Evolutionary conservation across 2,113 vertebrate species (phyloP).

Genomic region (Condylura cristata): DNA sequence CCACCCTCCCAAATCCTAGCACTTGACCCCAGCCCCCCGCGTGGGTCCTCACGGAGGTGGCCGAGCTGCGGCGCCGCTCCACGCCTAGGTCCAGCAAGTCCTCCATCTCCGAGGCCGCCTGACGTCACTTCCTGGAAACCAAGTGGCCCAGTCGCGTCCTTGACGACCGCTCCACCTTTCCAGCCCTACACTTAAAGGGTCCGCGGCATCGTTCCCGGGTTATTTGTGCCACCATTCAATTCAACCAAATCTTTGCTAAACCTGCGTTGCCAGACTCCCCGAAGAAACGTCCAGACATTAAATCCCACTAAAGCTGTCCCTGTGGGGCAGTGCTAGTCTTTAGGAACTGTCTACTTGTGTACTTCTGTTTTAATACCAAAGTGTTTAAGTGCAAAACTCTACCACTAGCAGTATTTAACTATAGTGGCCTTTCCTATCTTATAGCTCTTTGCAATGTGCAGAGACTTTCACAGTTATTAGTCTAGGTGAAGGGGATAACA

Average conservation of each 20-base stretch:
- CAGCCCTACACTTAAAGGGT: constrained; percentile 60
- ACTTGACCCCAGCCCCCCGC: neutral
- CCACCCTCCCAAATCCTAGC: constrained; percentile 6
- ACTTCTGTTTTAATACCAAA: neutral
- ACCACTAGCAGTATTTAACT: neutral
- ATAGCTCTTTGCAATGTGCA: neutral
- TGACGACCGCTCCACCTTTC: constrained; percentile 80
- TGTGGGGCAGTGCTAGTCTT: neutral
- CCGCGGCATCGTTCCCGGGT: neutral
- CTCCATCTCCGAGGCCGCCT: constrained; percentile 85
- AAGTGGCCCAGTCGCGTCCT: constrained; percentile 72
- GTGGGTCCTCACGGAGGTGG: constrained; percentile 63
- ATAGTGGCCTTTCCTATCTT: neutral
- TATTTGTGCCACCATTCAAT: neutral
- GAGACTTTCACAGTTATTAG: neutral
- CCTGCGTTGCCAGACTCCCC: neutral
- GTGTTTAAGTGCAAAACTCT: neutral
- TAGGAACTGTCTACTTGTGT: neutral
- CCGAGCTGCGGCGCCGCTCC: constrained; percentile 77
- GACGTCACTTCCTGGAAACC: constrained; percentile 84
- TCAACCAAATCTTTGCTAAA: neutral
- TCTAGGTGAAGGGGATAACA: neutral
- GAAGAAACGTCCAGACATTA: neutral
- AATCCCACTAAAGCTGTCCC: neutral
- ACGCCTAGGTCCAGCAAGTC: constrained; percentile 86